phyloP scores from a whole-genome alignment of 2,888 invertebrate species.

The Dusona sp. region DNA sequence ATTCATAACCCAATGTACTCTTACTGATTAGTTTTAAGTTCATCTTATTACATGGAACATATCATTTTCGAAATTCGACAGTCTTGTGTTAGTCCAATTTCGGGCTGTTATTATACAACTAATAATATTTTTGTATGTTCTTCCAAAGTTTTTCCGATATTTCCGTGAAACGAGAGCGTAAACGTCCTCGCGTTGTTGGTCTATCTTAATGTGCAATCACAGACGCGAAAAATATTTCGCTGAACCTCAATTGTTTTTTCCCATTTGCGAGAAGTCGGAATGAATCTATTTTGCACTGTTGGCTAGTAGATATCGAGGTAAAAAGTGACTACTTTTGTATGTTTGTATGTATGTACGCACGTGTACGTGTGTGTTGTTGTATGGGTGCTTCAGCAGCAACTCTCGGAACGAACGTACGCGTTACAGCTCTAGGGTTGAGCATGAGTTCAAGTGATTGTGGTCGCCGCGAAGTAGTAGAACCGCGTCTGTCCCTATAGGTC shows the following conservation, averaged over 20 bases:
- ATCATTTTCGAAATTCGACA: background rate
- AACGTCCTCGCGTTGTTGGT: background rate
- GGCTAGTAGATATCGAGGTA: background rate
- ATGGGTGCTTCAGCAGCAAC: constrained; percentile 15
- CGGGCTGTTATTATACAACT: background rate
- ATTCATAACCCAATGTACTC: background rate
- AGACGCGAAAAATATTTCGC: background rate
- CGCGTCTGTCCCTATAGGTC: constrained; percentile 43
- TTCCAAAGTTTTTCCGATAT: background rate
- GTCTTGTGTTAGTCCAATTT: background rate
- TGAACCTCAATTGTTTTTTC: background rate
- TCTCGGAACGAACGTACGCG: constrained; percentile 20
- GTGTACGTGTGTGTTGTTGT: background rate
- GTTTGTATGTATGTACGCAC: background rate
- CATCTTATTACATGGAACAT: background rate
- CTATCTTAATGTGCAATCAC: background rate
- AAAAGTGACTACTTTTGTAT: background rate
- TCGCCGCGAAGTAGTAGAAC: constrained; percentile 51
- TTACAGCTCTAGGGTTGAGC: constrained; percentile 33
- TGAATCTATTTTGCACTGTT: background rate
- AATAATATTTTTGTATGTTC: background rate
- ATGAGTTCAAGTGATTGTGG: constrained; percentile 47
- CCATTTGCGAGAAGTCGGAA: background rate
- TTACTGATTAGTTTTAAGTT: background rate
- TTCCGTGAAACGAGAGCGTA: background rate